Evolutionary conservation across 35 echinoderm and acorn worm species (phyloP), one percentile per base, ranked within the genome.

Genomic region (Heliocidaris tuberculata): DNA sequence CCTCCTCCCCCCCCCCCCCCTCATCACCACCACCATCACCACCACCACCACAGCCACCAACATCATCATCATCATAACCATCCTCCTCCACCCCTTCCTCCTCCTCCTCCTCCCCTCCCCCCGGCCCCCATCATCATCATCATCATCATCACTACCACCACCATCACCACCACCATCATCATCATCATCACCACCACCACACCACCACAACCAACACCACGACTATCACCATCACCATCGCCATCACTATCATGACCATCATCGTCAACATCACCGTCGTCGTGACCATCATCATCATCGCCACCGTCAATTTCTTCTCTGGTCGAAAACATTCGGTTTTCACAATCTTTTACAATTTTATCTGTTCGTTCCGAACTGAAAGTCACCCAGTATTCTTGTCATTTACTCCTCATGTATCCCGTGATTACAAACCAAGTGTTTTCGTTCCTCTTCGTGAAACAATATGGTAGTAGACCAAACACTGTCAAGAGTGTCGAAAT

Each of bases 131-230:
- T 94, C 93, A 32, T 65, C 56, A 19, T 30, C 27, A 60, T n/a
- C 93, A 94, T 70, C 2, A 94, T 70, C 93, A 94, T 94, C 93
- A 70, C 30, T 49, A 94, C 60, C 93, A 60, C 60, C 93, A 94
- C 60, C 93, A 54, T 94, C 93, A 94, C 60, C 50, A 94, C 60
- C 93, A 94, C 60, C 93, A 94, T 94, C 93, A 94, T 94, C 93
- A 94, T 93, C 54, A 61, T 85, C 49, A 93, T 93, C 48, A 93
- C 24, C 13, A 93, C 42, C 21, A 56, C 32, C 93, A 94, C 24
- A 50, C 50, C 91, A 93, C 12, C 71, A 48, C 31, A 29, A 16
- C 42, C 94, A 86, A 5, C 87, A 94, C 86, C 31, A 85, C 47
- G 30, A 92, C 52, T 32, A 42, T 35, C 48, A 32, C n/a, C 9